Conservation (phyloP, 1,140 invertebrate genomes). For the Homarus americanus region DNA sequence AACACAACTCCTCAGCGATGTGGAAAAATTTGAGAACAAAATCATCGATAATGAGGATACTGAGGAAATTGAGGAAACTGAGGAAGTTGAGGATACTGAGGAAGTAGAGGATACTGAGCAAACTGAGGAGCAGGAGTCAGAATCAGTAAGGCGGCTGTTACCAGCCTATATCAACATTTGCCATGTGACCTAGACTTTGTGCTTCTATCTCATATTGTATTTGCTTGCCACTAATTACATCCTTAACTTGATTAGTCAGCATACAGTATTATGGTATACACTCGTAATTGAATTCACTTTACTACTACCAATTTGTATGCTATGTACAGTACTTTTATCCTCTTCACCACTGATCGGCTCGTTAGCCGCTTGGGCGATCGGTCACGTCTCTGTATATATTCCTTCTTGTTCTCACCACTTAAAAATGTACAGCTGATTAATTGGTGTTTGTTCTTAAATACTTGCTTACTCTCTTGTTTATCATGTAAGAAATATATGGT, state of each 20-base stretch:
- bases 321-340: background rate
- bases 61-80: slow-evolving; percentile 52
- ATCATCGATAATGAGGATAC: slow-evolving; percentile 51
- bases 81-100: slow-evolving; percentile 50
- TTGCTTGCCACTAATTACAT: slow-evolving; percentile 23
- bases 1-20: slow-evolving; percentile 53
- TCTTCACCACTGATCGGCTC: too few relatives aligned
- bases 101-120: slow-evolving; percentile 48
- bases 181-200: slow-evolving; percentile 31
- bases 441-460: background rate
- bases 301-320: background rate
- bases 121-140: slow-evolving; percentile 57
- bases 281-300: background rate
- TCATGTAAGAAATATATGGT: background rate
- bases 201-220: slow-evolving; percentile 20
- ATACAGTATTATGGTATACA: slow-evolving; percentile 31
- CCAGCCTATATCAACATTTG: background rate
- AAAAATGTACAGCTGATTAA: slow-evolving; percentile 6
- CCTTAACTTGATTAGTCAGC: background rate
- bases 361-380: too few relatives aligned
- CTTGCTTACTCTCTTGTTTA: background rate
- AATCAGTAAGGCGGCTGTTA: slow-evolving; percentile 59
- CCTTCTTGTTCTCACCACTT: background rate
- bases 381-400: too few relatives aligned
- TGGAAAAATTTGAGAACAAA: slow-evolving; percentile 54